Evolutionary conservation across 2,888 invertebrate genomes (phyloP).

Genomic region (Spodoptera exigua): DNA sequence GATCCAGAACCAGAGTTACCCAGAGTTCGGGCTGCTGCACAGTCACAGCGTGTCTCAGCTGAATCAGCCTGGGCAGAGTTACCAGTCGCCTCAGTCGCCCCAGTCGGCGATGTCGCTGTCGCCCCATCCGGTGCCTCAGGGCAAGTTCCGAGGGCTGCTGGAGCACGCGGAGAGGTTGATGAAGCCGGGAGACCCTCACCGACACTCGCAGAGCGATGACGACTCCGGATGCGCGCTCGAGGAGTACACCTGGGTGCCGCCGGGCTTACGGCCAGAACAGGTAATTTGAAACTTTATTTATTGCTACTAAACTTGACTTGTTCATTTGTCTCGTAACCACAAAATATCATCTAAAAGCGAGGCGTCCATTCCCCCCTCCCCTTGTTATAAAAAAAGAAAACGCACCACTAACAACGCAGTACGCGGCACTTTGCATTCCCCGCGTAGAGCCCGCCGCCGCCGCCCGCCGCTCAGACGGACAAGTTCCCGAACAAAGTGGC

Average conservation of each 20-base stretch:
- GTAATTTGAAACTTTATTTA: conserved; percentile 81
- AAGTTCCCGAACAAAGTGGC: conserved; percentile 23
- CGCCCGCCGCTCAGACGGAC: conserved; percentile 21
- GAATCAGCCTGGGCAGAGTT: conserved; percentile 74
- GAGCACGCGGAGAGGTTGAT: conserved; percentile 90
- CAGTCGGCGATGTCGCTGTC: conserved; percentile 85
- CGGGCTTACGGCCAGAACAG: conserved; percentile 98
- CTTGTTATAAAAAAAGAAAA: conserved; percentile 16
- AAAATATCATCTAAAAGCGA: conserved; percentile 3
- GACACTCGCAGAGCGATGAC: conserved; percentile 98
- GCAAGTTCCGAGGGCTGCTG: conserved; percentile 82
- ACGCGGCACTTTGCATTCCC: conserved; percentile 30
- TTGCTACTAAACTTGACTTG: no score
- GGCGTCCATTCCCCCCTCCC: not conserved
- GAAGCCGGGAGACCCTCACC: conserved; percentile 92
- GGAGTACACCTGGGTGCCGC: conserved; percentile 99
- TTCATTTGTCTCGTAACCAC: not conserved
- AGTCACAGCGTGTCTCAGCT: conserved; percentile 77
- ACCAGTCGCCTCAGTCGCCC: conserved; percentile 80
- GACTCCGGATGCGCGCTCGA: conserved; percentile 99
- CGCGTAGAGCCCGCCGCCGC: conserved; percentile 7
- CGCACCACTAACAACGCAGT: conserved; percentile 31
- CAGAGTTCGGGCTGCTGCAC: conserved; percentile 74
- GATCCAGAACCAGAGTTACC: conserved; percentile 65
- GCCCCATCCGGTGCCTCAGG: conserved; percentile 82